Evolutionary conservation across 2,888 invertebrate species (phyloP), one percentile per base, ranked within the genome.

Genomic region (Hirtodrosophila confusa): DNA sequence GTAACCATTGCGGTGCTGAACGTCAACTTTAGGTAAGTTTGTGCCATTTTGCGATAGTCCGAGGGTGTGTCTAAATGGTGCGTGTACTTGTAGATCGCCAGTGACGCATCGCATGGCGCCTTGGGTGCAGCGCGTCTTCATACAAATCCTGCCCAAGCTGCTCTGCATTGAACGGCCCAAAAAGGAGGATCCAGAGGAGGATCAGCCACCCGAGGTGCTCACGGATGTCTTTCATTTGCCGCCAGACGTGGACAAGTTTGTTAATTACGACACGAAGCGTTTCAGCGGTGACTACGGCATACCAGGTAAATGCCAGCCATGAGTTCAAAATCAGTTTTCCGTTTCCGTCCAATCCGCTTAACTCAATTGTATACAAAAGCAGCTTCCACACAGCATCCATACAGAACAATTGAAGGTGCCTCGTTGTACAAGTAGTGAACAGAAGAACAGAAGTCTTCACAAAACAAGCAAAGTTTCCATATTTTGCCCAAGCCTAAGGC

Each of bases 1-100:
- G 97, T 97, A 89, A 98, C 98, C 89, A 97, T 97, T 92, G 96
- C 96, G 88, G 97, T 98, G 91, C 94, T 98, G 89, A 98, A 97
- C 92, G 96, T 98, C 89, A 97, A 98, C 93, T 97, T 96, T 93
- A 93, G 94, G 93, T 92, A 72, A 83, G 79, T 75, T 9, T 31
- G 17, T 17, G 17, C 17, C 17, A 17, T 27, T 3, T 6, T 27
- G 27, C 2, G 6, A 7, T 12, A 33, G 29, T 6, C 2, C 4
- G 3, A 6, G 7, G 5, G n/a, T 3, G 3, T 10, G 3, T 8
- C 0, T 17, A 3, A 9, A 8, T 9, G 1, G 12, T 23, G n/a
- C 11, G 5, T 12, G 0, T 10, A 0, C 3, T 69, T 69, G 6
- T 17, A 94, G 96, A 85, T 97, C 97, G 67, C 97, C 97, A 37